These are phyloP conservation scores for Edolisoma coerulescens DNA, from an alignment of 2,113 vertebrate genomes.

Conservation along the genomic window DNA sequence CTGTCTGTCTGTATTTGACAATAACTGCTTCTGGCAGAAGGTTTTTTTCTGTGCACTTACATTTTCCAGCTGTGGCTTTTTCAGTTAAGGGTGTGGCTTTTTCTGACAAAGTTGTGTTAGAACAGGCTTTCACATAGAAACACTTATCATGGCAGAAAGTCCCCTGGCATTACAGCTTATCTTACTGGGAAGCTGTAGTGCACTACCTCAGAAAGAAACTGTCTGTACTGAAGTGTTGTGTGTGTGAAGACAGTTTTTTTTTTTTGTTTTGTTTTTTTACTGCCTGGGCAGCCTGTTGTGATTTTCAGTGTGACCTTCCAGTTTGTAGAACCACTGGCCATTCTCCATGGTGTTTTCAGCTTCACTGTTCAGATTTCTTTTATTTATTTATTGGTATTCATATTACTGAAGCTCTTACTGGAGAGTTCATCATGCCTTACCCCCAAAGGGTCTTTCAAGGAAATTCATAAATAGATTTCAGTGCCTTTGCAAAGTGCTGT, in stretches of 20 bases:
- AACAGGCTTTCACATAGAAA: not conserved
- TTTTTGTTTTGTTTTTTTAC: not conserved
- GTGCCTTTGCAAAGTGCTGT: not conserved
- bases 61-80: not conserved
- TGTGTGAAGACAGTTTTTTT: not conserved
- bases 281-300: not conserved
- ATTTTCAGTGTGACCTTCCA: not conserved
- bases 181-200: not conserved
- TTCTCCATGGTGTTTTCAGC: not conserved
- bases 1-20: not conserved
- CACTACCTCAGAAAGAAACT: not conserved
- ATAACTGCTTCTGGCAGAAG: not conserved
- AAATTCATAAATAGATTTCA: not conserved
- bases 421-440: not conserved
- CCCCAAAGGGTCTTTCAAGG: not conserved
- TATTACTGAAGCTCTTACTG: not conserved
- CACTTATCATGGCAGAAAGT: not conserved
- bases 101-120: not conserved
- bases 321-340: not conserved
- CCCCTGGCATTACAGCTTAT: conserved; percentile 8
- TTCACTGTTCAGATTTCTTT: not conserved
- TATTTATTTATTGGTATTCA: not conserved
- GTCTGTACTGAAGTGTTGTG: not conserved
- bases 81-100: conserved; percentile 50
- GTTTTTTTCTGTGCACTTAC: not conserved